Evolutionary conservation across 2,797 vertebrate genomes (phyloP), one percentile per base, ranked within the genome.

Genomic region (Typhlichthys eigenmanni): DNA sequence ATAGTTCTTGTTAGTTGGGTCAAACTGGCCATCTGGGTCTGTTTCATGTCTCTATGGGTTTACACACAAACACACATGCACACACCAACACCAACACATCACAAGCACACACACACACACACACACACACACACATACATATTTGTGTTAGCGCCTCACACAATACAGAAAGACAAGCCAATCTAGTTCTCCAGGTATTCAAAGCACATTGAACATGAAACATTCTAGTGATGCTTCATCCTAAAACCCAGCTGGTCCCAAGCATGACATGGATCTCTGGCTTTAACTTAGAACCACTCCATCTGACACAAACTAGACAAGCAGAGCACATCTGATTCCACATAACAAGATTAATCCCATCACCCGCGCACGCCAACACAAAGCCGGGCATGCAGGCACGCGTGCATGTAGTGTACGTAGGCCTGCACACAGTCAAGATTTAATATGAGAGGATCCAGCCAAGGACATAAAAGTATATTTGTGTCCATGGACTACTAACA

Each of bases 261-360:
- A 60, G 24, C 58, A 48, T 87, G 85, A 88, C 87, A 83, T 72
- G 87, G 83, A 85, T 87, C 87, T 83, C 60, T 66, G 46, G 60
- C 65, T 78, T 74, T 82, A 72, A 82, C 78, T 70, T 60, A 51
- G 71, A 77, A 61, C 69, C 55, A 73, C 72, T 76, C 72, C 55
- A 63, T 61, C 69, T 78, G 75, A 83, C 81, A 85, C 74, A 85
- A 74, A 83, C 71, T 81, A 83, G 84, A 77, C 80, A 84, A 84
- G 85, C 80, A 80, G 82, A 87, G 82, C 85, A 83, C 79, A 78
- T 79, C 83, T 82, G 82, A 85, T 79, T 82, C 86, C 64, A 70
- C 75, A 77, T 78, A 83, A 81, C 83, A 87, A 82, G 80, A 72
- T 64, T 84, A 83, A 88, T 85, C 83, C 85, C 71, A 66, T 84